Conservation (phyloP, 2,797 vertebrate genomes). For the Oryzias sinensis region DNA sequence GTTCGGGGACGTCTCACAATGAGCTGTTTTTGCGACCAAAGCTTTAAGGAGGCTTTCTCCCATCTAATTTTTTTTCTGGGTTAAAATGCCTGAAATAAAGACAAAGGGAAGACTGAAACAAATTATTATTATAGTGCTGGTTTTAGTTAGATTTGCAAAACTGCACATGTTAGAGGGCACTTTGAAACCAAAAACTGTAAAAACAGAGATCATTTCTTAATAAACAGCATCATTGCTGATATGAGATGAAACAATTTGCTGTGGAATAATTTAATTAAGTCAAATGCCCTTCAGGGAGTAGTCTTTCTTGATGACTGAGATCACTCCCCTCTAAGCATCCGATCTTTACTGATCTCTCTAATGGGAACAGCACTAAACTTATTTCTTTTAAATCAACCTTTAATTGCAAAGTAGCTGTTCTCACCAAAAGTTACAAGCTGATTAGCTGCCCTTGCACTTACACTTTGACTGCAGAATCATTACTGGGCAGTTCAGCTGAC, state of each 20-base stretch:
- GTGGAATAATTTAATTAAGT: too few species aligned
- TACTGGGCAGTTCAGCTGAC: constrained; percentile 38
- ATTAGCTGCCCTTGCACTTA: constrained; percentile 33
- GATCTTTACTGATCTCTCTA: constrained; percentile 30
- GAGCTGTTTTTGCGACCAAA: too few species aligned
- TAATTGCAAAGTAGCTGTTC: constrained; percentile 51
- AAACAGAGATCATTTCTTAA: background rate
- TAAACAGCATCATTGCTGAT: background rate
- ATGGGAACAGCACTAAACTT: constrained; percentile 42
- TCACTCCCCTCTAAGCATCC: constrained; percentile 6
- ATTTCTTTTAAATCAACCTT: constrained; percentile 54
- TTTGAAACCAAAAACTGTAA: background rate
- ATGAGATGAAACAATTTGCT: background rate
- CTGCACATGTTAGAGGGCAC: background rate
- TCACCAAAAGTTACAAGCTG: constrained; percentile 47
- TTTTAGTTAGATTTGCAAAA: too few species aligned
- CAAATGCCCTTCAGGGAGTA: background rate
- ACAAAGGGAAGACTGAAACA: too few species aligned
- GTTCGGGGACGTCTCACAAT: too few species aligned
- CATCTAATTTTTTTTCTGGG: background rate
- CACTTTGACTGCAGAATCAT: constrained; percentile 51
- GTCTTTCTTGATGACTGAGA: constrained; percentile 2
- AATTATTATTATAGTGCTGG: too few species aligned
- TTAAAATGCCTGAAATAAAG: too few species aligned
- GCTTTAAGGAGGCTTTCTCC: background rate